Evolutionary conservation across 2,113 vertebrate genomes (phyloP).

Genomic region (Erpornis zantholeuca): DNA sequence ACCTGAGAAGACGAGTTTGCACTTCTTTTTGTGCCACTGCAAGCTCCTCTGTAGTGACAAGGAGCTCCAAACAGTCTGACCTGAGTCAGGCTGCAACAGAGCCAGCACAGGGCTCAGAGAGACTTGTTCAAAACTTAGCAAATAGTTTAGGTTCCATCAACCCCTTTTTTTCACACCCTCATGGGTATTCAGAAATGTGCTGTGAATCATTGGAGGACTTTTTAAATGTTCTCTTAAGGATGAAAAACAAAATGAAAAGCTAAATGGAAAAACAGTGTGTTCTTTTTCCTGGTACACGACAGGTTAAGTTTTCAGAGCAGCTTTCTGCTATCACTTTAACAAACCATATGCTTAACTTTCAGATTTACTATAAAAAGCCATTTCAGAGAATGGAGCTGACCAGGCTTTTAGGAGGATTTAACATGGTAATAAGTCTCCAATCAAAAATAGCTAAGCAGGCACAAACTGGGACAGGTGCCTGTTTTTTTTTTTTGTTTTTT

Average conservation of each 20-base stretch:
- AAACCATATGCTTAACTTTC: slow-evolving; percentile 60
- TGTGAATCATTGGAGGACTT: neutral
- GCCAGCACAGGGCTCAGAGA: neutral
- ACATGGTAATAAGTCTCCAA: slow-evolving; percentile 47
- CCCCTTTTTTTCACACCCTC: neutral
- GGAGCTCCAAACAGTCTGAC: neutral
- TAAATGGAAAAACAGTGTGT: neutral
- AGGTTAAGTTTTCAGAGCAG: slow-evolving; percentile 45
- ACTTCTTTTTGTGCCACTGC: neutral
- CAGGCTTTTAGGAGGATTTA: slow-evolving; percentile 65
- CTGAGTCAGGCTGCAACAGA: neutral
- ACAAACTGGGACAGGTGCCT: slow-evolving; percentile 56
- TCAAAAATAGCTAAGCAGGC: slow-evolving; percentile 55
- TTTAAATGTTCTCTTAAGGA: neutral
- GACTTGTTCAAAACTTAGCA: neutral
- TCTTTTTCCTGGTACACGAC: neutral
- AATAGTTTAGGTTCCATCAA: neutral
- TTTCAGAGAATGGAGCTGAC: slow-evolving; percentile 38
- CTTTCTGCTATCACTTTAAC: slow-evolving; percentile 39
- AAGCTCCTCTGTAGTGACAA: neutral
- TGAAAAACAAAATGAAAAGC: neutral
- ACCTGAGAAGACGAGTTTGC: neutral
- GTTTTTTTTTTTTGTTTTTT: neutral
- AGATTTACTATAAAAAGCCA: slow-evolving; percentile 65
- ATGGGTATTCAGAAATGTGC: neutral